Evolutionary conservation across 2,888 invertebrate genomes (phyloP).

Genomic region (Drosophila histrio): DNA sequence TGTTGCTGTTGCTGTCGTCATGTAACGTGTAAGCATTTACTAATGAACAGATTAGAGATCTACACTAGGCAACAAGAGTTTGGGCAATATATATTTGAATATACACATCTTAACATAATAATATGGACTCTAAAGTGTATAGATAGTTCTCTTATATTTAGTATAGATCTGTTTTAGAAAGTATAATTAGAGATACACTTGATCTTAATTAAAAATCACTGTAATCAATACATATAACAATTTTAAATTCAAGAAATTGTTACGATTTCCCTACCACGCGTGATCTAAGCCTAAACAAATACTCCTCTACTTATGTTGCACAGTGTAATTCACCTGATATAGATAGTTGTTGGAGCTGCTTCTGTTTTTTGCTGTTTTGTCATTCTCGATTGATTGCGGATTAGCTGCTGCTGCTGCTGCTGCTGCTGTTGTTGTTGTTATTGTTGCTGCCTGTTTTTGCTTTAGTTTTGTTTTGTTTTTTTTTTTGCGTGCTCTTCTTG

Average conservation of each 20-base stretch:
- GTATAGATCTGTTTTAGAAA: too few species aligned
- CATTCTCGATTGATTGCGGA: conserved; percentile 71
- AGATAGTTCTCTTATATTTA: too few species aligned
- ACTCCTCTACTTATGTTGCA: conserved; percentile 12
- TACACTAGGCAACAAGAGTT: conserved; percentile 7
- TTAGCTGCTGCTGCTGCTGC: conserved; percentile 44
- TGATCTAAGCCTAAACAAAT: too few species aligned
- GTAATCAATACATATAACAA: too few species aligned
- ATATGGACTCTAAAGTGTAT: too few species aligned
- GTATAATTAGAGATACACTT: too few species aligned
- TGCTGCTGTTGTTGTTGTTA: conserved; percentile 7
- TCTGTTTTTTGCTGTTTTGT: conserved; percentile 52
- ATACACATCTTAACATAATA: too few species aligned
- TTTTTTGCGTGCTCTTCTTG: conserved; percentile 36
- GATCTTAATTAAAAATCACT: too few species aligned
- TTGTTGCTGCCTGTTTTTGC: conserved; percentile 12
- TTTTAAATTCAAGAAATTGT: too few species aligned
- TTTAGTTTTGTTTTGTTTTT: conserved; percentile 8
- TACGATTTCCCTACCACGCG: too few species aligned
- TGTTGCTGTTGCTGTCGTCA: background rate
- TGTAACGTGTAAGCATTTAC: conserved; percentile 6
- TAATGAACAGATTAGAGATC: conserved; percentile 10
- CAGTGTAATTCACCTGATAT: conserved; percentile 74
- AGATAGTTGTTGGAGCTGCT: conserved; percentile 40
- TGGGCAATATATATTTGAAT: too few species aligned